Conservation (phyloP, 2,797 vertebrate genomes). For the Carapus acus region DNA sequence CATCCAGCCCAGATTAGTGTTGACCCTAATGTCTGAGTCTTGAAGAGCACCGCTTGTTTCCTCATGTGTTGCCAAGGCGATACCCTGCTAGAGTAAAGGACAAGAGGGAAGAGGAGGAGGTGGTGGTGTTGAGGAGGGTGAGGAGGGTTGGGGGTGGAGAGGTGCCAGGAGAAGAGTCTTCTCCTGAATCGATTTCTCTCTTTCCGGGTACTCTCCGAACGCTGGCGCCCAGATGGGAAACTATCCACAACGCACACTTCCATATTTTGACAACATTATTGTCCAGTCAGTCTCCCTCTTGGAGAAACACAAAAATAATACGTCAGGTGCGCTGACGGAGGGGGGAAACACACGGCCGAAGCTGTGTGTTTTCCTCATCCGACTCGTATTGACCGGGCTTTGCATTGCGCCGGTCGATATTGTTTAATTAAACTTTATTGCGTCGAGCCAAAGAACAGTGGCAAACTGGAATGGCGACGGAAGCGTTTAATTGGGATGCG, state of each 20-base stretch:
- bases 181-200: constrained; percentile 30
- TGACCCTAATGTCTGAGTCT: constrained; percentile 70
- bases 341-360: not conserved
- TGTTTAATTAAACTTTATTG: constrained; percentile 50
- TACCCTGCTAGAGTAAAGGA: constrained; percentile 65
- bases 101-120: constrained; percentile 51
- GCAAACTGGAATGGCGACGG: constrained; percentile 52
- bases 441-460: constrained; percentile 15
- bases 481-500: constrained; percentile 61
- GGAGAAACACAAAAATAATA: constrained; percentile 18
- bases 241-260: constrained; percentile 11
- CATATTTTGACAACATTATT: constrained; percentile 4
- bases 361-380: constrained; percentile 20
- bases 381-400: constrained; percentile 20
- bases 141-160: constrained; percentile 11
- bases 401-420: constrained; percentile 38
- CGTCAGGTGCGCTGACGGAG: not conserved
- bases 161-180: constrained; percentile 27
- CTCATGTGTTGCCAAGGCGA: constrained; percentile 71
- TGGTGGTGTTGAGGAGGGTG: too few relatives aligned
- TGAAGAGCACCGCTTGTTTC: constrained; percentile 67
- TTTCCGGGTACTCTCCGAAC: constrained; percentile 36
- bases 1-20: constrained; percentile 66
- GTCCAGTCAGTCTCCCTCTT: constrained; percentile 1
- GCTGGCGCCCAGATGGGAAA: constrained; percentile 18